A percentile compares a stretch with the other conserved stretches of the same genome.
Evolutionary conservation across 2,888 invertebrate species (phyloP).

Genomic region (Crematogaster levior): DNA sequence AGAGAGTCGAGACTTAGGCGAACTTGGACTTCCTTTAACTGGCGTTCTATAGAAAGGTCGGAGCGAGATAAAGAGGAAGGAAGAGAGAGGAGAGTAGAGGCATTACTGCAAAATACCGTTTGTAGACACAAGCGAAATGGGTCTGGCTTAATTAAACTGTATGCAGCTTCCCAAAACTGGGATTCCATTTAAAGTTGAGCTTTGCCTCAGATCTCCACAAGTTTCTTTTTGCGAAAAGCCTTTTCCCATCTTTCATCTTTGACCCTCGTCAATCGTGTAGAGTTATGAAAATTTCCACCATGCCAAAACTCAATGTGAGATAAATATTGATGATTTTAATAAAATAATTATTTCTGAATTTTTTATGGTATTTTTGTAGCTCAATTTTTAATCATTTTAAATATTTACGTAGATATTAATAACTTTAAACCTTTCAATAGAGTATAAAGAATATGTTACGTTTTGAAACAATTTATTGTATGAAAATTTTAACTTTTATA

Average conservation of each 20-base stretch:
- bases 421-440: not conserved
- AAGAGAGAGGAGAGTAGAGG: constrained; percentile 34
- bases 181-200: constrained; percentile 44
- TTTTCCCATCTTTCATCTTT: constrained; percentile 1
- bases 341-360: not conserved
- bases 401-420: not conserved
- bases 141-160: constrained; percentile 71
- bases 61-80: constrained; percentile 8
- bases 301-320: not conserved
- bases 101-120: constrained; percentile 60
- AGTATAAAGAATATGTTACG: not conserved
- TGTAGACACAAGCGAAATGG: constrained; percentile 65
- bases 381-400: not conserved
- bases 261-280: constrained; percentile 5
- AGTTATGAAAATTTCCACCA: not conserved
- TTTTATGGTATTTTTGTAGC: not conserved
- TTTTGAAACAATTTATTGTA: not conserved
- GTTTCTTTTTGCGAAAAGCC: not conserved
- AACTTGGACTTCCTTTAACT: constrained; percentile 71
- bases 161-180: constrained; percentile 52
- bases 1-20: constrained; percentile 67
- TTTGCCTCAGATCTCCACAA: constrained; percentile 12
- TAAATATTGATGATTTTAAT: not conserved
- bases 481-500: too few species aligned
- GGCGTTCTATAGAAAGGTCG: constrained; percentile 55